Evolutionary conservation across 2,888 invertebrate species (phyloP), one percentile per base, ranked within the genome.

Genomic region (Cyclophora albipunctata): DNA sequence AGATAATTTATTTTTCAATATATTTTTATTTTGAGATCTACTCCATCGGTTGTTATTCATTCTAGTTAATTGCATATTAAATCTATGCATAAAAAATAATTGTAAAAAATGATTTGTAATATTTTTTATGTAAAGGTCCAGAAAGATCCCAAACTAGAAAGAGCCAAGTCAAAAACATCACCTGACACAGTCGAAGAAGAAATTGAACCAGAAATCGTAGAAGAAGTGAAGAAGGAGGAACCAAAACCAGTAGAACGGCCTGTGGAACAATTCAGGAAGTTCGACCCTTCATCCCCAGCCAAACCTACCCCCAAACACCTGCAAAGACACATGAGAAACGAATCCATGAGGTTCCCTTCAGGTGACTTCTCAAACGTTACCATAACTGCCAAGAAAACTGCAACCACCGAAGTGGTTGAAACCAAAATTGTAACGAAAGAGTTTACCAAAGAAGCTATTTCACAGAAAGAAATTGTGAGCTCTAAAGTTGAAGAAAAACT

Each of bases 401-500:
- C 83, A 2, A 75, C 80, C 20, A 81, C 86, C 58, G 91, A 91
- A 63, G 89, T 85, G 51, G 78, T 67, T 20, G 87, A 87, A 62
- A 58, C 69, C 0, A 85, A 78, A 48, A 60, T 63, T 37, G 83
- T 81, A 70, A 73, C 57, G 34, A 83, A 78, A 69, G 51, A 62
- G 4, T 75, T 74, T 42, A 69, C 75, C 1, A 84, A 73, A 64
- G 86, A 85, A 64, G 61, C 66, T 2, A 87, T 87, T 52, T 86
- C 88, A 5, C 84, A 86, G 66, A 87, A 88, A 68, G 85, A 87
- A 72, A 83, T 82, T 35, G 81, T 79, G 7, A 85, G 71, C 45
- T 84, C 87, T 35, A 90, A 89, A 74, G 89, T 91, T n/a, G 89
- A 89, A 75, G 89, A 90, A 67, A 91, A 91, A 68, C 63, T 83